A percentile compares a stretch with the other conserved stretches of the same genome.
These are phyloP conservation scores for Percina caprodes DNA, from an alignment of 2,113 vertebrate species.

Conservation along the genomic window DNA sequence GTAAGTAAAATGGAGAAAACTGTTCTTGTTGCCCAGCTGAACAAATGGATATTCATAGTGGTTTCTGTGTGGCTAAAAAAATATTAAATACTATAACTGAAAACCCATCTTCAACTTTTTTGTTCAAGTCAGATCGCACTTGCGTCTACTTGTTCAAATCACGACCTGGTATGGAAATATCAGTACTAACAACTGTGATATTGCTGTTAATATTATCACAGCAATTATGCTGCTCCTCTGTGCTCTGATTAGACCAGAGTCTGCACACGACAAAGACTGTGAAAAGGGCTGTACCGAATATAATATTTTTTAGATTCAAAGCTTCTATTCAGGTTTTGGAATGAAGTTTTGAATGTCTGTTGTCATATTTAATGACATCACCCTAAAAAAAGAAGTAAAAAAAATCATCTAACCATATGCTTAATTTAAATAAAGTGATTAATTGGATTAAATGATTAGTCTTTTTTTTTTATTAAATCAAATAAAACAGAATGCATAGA, in stretches of 20 bases:
- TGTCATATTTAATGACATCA: too few relatives aligned
- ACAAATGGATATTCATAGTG: slow-evolving; percentile 33
- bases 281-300: background rate
- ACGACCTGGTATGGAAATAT: slow-evolving; percentile 22
- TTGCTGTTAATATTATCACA: slow-evolving; percentile 33
- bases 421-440: too few relatives aligned
- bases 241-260: slow-evolving; percentile 29
- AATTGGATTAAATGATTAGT: too few relatives aligned
- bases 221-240: slow-evolving; percentile 24
- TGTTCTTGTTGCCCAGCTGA: background rate
- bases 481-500: too few relatives aligned
- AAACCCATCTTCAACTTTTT: slow-evolving; percentile 16
- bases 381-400: too few relatives aligned
- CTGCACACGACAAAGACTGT: slow-evolving; percentile 33
- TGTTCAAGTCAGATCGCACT: slow-evolving; percentile 4
- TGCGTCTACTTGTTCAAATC: slow-evolving; percentile 17
- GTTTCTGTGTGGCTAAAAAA: slow-evolving; percentile 31
- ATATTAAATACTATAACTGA: background rate
- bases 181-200: slow-evolving; percentile 19
- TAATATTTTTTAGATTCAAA: too few relatives aligned
- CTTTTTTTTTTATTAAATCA: too few relatives aligned
- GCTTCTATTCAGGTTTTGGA: too few relatives aligned
- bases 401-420: too few relatives aligned
- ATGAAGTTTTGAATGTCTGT: too few relatives aligned
- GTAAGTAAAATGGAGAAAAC: background rate